Conservation (phyloP, 2,888 invertebrate species). For the Agapetus fuscipes region DNA sequence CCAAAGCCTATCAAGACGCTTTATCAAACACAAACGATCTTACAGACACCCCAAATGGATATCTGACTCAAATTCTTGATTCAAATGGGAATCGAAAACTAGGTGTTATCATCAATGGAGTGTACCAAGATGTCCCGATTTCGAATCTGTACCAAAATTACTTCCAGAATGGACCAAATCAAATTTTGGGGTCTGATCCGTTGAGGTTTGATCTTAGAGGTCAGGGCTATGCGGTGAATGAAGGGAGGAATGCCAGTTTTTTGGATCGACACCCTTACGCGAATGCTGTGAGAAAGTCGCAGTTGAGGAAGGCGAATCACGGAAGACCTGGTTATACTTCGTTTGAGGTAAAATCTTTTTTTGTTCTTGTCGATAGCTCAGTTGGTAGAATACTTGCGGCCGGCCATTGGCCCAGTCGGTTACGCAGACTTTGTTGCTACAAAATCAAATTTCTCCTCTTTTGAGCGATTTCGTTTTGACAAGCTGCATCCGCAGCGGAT, state of each 20-base stretch:
- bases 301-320: slow-evolving; percentile 1
- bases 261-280: slow-evolving; percentile 14
- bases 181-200: too few relatives aligned
- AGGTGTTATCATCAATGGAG: background rate
- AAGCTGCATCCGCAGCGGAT: too few relatives aligned
- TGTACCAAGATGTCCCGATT: too few relatives aligned
- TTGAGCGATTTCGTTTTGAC: too few relatives aligned
- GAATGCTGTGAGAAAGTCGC: slow-evolving; percentile 11
- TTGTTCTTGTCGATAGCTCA: too few relatives aligned
- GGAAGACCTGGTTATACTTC: slow-evolving; percentile 7
- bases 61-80: slow-evolving; percentile 1
- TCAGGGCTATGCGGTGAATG: background rate
- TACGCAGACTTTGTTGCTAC: too few relatives aligned
- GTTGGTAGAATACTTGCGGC: too few relatives aligned
- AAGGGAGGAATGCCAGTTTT: background rate
- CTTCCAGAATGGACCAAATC: too few relatives aligned
- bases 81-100: background rate
- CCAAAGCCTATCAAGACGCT: background rate
- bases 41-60: background rate
- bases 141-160: too few relatives aligned
- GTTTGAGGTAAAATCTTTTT: slow-evolving; percentile 13
- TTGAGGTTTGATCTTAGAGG: too few relatives aligned
- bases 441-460: too few relatives aligned
- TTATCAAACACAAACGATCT: background rate
- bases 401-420: too few relatives aligned